These are phyloP conservation scores for Pseudomugil tenellus DNA, from an alignment of 2,797 vertebrate genomes.

Conservation along the genomic window DNA sequence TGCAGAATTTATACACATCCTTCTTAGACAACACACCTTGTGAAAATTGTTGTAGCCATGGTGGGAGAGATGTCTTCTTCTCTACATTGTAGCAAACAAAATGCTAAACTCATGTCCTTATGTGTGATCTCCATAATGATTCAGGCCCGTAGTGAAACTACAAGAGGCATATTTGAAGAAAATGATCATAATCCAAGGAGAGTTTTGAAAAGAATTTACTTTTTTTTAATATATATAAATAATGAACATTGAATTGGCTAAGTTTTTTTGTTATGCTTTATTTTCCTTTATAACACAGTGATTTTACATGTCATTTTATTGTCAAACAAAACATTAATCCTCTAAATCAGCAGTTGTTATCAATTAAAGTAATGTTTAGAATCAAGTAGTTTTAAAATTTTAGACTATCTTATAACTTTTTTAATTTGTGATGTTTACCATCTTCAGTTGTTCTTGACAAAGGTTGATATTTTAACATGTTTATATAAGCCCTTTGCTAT, in stretches of 20 bases:
- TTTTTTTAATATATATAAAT: too few relatives aligned
- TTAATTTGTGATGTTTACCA: too few relatives aligned
- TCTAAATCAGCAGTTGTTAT: too few relatives aligned
- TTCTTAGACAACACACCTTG: constrained; percentile 30
- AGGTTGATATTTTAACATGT: too few relatives aligned
- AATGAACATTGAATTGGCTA: background rate
- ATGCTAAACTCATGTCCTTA: constrained; percentile 9
- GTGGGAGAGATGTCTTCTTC: constrained; percentile 14
- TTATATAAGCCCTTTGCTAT: too few relatives aligned
- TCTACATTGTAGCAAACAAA: constrained; percentile 19
- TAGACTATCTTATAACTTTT: too few relatives aligned
- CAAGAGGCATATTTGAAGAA: background rate
- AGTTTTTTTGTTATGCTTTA: background rate
- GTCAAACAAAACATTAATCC: too few relatives aligned
- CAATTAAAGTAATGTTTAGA: too few relatives aligned
- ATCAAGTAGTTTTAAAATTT: too few relatives aligned
- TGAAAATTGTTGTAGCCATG: constrained; percentile 11
- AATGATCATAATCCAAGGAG: background rate
- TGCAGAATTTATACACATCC: constrained; percentile 25
- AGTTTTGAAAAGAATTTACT: too few relatives aligned
- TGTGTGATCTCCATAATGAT: background rate
- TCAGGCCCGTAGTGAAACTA: background rate
- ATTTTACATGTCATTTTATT: background rate
- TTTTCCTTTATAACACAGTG: background rate
- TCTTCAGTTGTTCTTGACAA: too few relatives aligned